These are phyloP conservation scores for Ploceus nigricollis DNA, from an alignment of 2,113 vertebrate genomes.

Conservation along the genomic window DNA sequence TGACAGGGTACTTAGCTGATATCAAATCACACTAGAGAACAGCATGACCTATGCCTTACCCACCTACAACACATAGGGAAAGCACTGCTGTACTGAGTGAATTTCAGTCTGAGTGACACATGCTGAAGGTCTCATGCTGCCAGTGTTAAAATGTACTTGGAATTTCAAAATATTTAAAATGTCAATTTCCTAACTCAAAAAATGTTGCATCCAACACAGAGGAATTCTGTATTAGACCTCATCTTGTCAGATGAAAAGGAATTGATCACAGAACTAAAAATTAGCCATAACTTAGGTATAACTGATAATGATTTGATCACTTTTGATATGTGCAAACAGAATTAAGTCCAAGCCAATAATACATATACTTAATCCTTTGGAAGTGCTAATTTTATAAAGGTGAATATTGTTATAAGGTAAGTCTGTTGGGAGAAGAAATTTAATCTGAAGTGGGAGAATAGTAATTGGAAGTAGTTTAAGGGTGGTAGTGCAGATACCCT, in stretches of 20 bases:
- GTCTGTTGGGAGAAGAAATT: not conserved
- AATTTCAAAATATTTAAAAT: constrained; percentile 30
- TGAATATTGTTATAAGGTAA: not conserved
- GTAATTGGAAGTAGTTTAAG: not conserved
- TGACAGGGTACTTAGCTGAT: constrained; percentile 59
- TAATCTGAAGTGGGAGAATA: not conserved
- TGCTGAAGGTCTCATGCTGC: not conserved
- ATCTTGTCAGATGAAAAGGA: constrained; percentile 33
- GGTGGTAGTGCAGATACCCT: not conserved
- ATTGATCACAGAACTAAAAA: constrained; percentile 20
- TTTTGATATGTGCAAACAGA: constrained; percentile 22
- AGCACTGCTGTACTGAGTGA: not conserved
- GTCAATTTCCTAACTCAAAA: not conserved
- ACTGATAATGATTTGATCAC: not conserved
- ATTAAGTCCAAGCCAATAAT: constrained; percentile 10
- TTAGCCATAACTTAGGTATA: not conserved
- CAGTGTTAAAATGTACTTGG: not conserved
- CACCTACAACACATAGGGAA: not conserved
- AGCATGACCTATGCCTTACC: constrained; percentile 1
- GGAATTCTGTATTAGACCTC: constrained; percentile 3
- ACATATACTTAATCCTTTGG: not conserved
- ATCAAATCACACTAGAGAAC: constrained; percentile 33
- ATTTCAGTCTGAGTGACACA: not conserved
- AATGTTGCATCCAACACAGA: not conserved
- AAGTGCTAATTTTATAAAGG: not conserved